A percentile compares a stretch with the other conserved stretches of the same genome.
phyloP scores from a whole-genome alignment of 2,888 invertebrate species.

The Ectemnius continuus region DNA sequence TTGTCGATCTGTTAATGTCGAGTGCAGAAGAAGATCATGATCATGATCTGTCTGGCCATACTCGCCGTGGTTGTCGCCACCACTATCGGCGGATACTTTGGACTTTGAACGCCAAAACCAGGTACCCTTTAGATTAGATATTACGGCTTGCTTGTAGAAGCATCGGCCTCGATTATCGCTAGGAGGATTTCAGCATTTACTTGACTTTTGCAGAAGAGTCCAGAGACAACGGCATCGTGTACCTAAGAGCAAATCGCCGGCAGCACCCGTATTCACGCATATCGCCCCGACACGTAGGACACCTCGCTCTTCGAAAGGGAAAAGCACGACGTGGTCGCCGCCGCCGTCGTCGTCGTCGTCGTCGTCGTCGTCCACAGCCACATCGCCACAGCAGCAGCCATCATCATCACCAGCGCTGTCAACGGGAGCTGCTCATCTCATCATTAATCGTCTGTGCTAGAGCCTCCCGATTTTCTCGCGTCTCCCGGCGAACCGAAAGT shows the following conservation, averaged over 20 bases:
- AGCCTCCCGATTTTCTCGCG: not conserved
- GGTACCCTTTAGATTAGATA: constrained; percentile 54
- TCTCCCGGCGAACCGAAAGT: not conserved
- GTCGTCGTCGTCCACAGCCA: constrained; percentile 17
- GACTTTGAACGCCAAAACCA: constrained; percentile 77
- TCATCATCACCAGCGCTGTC: not conserved
- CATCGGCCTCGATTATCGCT: no score
- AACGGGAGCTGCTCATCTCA: not conserved
- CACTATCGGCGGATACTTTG: constrained; percentile 84
- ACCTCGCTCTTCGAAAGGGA: constrained; percentile 31
- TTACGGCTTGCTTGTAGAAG: not conserved
- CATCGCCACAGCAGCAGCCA: constrained; percentile 2
- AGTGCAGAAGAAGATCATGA: constrained; percentile 96
- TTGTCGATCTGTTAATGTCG: constrained; percentile 58
- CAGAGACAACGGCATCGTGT: constrained; percentile 62
- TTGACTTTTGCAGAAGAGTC: constrained; percentile 57
- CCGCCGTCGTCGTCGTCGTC: constrained; percentile 8
- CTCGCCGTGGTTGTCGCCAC: constrained; percentile 86
- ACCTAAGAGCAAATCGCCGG: constrained; percentile 53
- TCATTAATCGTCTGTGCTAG: not conserved
- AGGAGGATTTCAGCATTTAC: no score
- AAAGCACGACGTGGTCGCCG: constrained; percentile 20
- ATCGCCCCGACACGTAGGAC: constrained; percentile 53
- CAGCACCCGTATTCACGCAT: constrained; percentile 54
- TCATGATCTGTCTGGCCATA: constrained; percentile 91